Percentiles rank a stretch among this genome's conserved stretches.
These are phyloP conservation scores for Colletes latitarsis DNA, from an alignment of 1,140 invertebrate genomes.

Conservation along the genomic window DNA sequence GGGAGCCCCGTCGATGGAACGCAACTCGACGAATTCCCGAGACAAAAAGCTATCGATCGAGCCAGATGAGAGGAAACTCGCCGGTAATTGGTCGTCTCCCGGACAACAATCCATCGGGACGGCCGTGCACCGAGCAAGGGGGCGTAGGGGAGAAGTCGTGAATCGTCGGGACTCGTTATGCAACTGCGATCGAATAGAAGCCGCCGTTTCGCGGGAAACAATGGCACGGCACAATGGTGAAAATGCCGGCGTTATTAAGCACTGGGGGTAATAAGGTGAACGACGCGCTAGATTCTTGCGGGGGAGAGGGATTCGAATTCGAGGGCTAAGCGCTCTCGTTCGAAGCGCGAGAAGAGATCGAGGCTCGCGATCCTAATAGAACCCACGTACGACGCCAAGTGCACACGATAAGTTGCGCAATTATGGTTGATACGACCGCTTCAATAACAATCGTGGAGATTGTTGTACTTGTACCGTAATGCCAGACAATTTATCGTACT, in stretches of 20 bases:
- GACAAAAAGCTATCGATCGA: constrained; percentile 52
- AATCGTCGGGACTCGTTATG: constrained; percentile 50
- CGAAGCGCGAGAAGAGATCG: too few relatives aligned
- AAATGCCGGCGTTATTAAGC: constrained; percentile 41
- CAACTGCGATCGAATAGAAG: constrained; percentile 46
- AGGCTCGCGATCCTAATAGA: too few relatives aligned
- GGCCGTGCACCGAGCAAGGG: not conserved
- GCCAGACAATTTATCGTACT: too few relatives aligned
- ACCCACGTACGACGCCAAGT: too few relatives aligned
- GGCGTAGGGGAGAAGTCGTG: constrained; percentile 17
- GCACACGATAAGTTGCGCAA: too few relatives aligned
- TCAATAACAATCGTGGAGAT: too few relatives aligned
- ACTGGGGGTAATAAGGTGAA: constrained; percentile 48
- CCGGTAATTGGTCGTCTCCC: constrained; percentile 49
- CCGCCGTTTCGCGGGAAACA: constrained; percentile 38
- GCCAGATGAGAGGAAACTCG: constrained; percentile 42
- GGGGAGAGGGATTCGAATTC: not conserved
- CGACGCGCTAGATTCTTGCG: not conserved
- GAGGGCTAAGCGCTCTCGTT: not conserved
- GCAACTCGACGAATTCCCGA: constrained; percentile 46
- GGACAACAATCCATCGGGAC: constrained; percentile 52
- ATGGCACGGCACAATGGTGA: constrained; percentile 37
- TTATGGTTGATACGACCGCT: too few relatives aligned
- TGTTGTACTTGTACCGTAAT: too few relatives aligned
- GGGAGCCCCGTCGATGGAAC: not conserved